Base-by-base conservation (phyloP, 2,888 invertebrate genomes). In the Phragmatobia fuliginosa region DNA sequence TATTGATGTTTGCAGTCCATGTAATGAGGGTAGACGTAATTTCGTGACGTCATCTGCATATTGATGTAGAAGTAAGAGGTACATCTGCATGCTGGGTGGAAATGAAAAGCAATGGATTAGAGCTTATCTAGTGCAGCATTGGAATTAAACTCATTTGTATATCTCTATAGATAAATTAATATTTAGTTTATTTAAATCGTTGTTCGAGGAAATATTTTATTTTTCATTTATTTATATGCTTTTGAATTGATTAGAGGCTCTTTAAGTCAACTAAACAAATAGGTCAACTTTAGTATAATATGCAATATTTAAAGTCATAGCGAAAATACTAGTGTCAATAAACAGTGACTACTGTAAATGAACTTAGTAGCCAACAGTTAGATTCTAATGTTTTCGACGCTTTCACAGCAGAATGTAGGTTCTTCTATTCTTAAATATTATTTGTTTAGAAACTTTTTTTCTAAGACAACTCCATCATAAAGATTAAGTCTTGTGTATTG, bases 1-100 rank as follows among this genome's bases (percentile, higher is more conserved):
- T 85, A 82, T 77, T 83, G 79, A 78, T 86, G 88, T 87, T 88
- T 86, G 86, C 85, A 85, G 84, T 84, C 85, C 77, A 79, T 82
- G 82, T 84, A 87, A 85, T 87, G 82, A 80, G 83, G 86, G 85
- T 86, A 82, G 83, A 82, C 82, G 84, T 88, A 87, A 85, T 87
- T 86, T 83, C 63, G 82, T 85, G 85, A 84, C 84, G 87, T 87
- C 87, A 87, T 86, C 77, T 76, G 86, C 81, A 85, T 85, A 86
- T 87, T 87, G 84, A 87, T 87, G 85, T 62, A 72, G 65, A 71
- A 65, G 75, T 75, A 71, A 71, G 76, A 73, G 65, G 65, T 41
- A 62, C 63, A 73, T 72, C 73, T 74, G 67, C 79, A 79, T 81
- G 61, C 67, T 76, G 64, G 31, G 52, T 41, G 62, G 32, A 60